A percentile compares a stretch with the other conserved stretches of the same genome.
phyloP scores from a whole-genome alignment of 2,888 invertebrate species.

The Tiliacea aurago region DNA sequence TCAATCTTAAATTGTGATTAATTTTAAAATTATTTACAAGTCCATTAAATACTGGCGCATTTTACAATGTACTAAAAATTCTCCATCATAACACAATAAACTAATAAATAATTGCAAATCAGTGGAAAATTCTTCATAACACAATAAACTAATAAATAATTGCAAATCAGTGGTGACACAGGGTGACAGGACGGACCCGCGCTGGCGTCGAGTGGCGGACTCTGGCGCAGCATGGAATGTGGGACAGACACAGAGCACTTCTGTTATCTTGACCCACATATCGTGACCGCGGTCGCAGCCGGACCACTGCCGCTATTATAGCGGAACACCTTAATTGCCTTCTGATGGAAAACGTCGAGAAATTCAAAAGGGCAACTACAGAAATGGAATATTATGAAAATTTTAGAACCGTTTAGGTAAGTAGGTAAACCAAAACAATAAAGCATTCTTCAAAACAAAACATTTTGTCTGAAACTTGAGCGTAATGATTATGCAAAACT shows the following conservation, averaged over 20 bases:
- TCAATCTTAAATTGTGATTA: not conserved
- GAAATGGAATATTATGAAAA: slow-evolving; percentile 33
- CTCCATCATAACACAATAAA: not conserved
- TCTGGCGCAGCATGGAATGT: slow-evolving; percentile 71
- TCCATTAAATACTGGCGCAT: not conserved
- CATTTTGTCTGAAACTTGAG: not conserved
- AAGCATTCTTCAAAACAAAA: not conserved
- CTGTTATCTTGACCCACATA: slow-evolving; percentile 87
- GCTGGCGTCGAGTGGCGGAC: slow-evolving; percentile 44
- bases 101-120: slow-evolving; percentile 18
- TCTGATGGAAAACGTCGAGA: slow-evolving; percentile 53
- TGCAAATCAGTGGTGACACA: slow-evolving; percentile 34
- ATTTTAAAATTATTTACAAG: not conserved
- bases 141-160: slow-evolving; percentile 8
- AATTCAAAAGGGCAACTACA: slow-evolving; percentile 47
- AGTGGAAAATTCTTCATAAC: not conserved
- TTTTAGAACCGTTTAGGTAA: not conserved
- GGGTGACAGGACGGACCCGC: no score
- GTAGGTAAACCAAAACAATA: not conserved
- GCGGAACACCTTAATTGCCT: slow-evolving; percentile 80
- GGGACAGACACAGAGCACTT: slow-evolving; percentile 77
- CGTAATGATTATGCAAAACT: not conserved
- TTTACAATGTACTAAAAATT: not conserved
- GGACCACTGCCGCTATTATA: slow-evolving; percentile 72
- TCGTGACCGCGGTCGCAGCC: slow-evolving; percentile 81